These are phyloP conservation scores for Oryzaephilus surinamensis DNA, from an alignment of 1,140 invertebrate genomes.

Conservation along the genomic window DNA sequence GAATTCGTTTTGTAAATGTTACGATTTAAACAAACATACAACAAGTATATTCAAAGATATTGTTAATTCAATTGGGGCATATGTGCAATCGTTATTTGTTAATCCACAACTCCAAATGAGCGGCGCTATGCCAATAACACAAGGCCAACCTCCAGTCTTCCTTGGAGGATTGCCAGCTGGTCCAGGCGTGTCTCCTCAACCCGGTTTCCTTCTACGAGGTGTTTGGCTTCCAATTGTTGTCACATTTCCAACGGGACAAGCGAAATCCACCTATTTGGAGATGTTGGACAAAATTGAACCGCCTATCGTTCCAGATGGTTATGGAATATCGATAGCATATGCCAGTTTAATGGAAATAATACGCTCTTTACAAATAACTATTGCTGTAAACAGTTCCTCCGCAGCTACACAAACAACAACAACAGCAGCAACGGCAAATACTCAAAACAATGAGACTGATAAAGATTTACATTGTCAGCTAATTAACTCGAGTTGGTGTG, in stretches of 20 bases:
- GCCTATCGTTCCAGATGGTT: constrained; percentile 86
- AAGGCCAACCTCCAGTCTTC: constrained; percentile 57
- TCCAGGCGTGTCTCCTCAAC: constrained; percentile 73
- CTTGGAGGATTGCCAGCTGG: constrained; percentile 56
- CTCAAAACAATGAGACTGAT: constrained; percentile 35
- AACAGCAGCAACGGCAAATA: constrained; percentile 1
- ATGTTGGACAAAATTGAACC: constrained; percentile 91
- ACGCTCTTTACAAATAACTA: constrained; percentile 60
- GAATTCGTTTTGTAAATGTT: constrained; percentile 86
- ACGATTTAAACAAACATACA: constrained; percentile 86
- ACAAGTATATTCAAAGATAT: constrained; percentile 93
- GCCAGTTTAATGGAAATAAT: constrained; percentile 84
- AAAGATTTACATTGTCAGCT: constrained; percentile 60
- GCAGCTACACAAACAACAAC: constrained; percentile 20
- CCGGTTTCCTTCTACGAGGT: constrained; percentile 86
- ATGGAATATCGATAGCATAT: constrained; percentile 91
- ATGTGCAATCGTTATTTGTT: constrained; percentile 89
- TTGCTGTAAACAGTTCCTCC: constrained; percentile 44
- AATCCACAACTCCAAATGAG: constrained; percentile 45
- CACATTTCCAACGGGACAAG: constrained; percentile 72
- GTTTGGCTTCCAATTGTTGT: constrained; percentile 83
- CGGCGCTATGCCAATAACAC: constrained; percentile 25
- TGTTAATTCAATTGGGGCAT: constrained; percentile 87
- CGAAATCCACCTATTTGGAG: constrained; percentile 82
- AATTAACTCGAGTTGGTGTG: constrained; percentile 92